Evolutionary conservation across 2,888 invertebrate species (phyloP), one percentile per base, ranked within the genome.

Genomic region (Polyommatus iphigenia): DNA sequence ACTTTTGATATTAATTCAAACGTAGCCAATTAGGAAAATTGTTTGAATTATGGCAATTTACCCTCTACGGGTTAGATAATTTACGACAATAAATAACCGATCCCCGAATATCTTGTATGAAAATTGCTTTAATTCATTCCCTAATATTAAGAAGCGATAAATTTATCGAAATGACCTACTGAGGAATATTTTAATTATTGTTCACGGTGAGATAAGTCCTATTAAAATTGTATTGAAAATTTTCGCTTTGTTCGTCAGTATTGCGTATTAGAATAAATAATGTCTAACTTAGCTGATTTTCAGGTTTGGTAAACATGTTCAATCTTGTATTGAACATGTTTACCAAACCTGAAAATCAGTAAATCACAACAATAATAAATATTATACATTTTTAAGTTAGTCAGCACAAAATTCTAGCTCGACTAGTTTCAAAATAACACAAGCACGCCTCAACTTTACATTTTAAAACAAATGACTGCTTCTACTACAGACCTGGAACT

Each of bases 41-140:
- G 75, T 75, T 75, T 75, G 54, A 75, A 75, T 75, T 75, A 75
- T 75, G 75, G 75, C 75, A 75, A 75, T 75, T 75, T 75, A 75
- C 75, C 75, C 75, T 75, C 10, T 75, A 29, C 7, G 75, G 54
- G 75, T 54, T 54, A 75, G 75, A 75, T 75, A 75, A 75, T 75
- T 75, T 75, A 75, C 46, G 75, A 75, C 75, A 75, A n/a, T 75
- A 75, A 75, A 75, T 75, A 75, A 75, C 75, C 75, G 75, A 75
- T 75, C 75, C 50, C 46, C 50, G 54, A 75, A 54, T 75, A 75
- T 75, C 75, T 75, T 54, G 75, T 75, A 75, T 75, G 75, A 75
- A 75, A 75, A 75, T 54, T 75, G 75, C 75, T 75, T 54, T 75
- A 75, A 75, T 75, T 75, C 54, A 75, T 75, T 75, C 29, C 8